Evolutionary conservation across 2,113 vertebrate genomes (phyloP), one percentile per base, ranked within the genome.

Genomic region (Hiodon alosoides): DNA sequence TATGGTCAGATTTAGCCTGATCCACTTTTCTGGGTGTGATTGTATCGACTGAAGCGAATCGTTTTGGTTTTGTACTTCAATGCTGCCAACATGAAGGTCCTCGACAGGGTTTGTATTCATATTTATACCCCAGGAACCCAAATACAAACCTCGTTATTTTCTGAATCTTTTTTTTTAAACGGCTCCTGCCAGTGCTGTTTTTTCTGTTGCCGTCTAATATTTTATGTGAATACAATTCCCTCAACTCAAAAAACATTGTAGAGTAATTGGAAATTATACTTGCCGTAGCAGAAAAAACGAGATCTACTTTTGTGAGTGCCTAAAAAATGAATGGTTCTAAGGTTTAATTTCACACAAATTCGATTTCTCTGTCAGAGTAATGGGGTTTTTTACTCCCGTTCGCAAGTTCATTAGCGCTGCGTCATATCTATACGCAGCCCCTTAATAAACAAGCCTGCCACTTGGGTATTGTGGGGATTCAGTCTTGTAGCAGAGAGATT

Each of bases 351-450:
- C 31, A 31, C 31, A 31, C 31, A 31, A 31, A 31, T 31, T 31
- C 31, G 31, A 31, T 31, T 31, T 31, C 31, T 72, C 62, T 61
- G 62, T 72, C 51, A 31, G 59, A 47, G 46, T 16, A 50, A 50
- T 14, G 52, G 71, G n/a, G 46, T 58, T 72, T 72, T 72, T 58
- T 72, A 72, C 57, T 62, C 16, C 57, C 61, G 58, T 72, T 57
- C 71, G 62, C 71, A 72, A 72, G 59, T 72, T 72, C 71, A 72
- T 72, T 72, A 72, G 62, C 51, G 16, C 7, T 62, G 59, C n/a
- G 71, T 17, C 71, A 62, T 57, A 72, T 72, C 62, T 72, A 72
- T 61, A 50, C 59, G 46, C 47, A 51, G 71, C n/a, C 61, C 60
- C 47, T 72, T 72, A 72, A 72, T 72, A 62, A 73, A 73, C n/a